These are phyloP conservation scores for Beris morrisii DNA, from an alignment of 2,888 invertebrate species.

Conservation along the genomic window DNA sequence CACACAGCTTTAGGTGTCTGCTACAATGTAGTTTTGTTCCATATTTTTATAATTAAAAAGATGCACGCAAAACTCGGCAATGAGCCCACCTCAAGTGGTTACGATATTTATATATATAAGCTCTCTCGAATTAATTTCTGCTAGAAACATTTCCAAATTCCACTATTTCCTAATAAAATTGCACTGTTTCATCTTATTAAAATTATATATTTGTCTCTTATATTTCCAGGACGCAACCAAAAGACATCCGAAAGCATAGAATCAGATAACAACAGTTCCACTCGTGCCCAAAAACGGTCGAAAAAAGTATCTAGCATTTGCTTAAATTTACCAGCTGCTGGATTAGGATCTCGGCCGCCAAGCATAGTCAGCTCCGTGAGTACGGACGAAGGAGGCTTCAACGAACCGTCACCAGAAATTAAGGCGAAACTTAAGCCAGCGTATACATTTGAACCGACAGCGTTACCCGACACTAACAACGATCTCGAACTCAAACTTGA, in stretches of 20 bases:
- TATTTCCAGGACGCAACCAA: conserved; percentile 41
- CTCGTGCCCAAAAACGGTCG: conserved; percentile 49
- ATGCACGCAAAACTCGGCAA: too few species aligned
- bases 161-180: too few species aligned
- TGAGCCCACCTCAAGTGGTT: too few species aligned
- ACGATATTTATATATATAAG: too few species aligned
- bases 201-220: neutral
- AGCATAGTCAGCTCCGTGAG: conserved; percentile 67
- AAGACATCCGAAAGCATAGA: conserved; percentile 36
- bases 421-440: conserved; percentile 61
- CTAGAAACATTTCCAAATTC: too few species aligned
- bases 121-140: too few species aligned
- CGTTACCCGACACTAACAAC: conserved; percentile 18
- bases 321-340: conserved; percentile 66
- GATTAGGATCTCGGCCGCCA: conserved; percentile 64
- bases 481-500: conserved; percentile 33
- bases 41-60: too few species aligned
- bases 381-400: conserved; percentile 72
- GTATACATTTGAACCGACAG: conserved; percentile 46
- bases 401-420: conserved; percentile 71
- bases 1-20: too few species aligned
- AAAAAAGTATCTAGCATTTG: conserved; percentile 64
- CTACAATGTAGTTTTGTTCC: too few species aligned
- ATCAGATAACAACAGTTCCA: conserved; percentile 35
- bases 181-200: too few species aligned